Evolutionary conservation across 2,888 invertebrate genomes (phyloP).

Genomic region (Caenorhabditis panamensis): DNA sequence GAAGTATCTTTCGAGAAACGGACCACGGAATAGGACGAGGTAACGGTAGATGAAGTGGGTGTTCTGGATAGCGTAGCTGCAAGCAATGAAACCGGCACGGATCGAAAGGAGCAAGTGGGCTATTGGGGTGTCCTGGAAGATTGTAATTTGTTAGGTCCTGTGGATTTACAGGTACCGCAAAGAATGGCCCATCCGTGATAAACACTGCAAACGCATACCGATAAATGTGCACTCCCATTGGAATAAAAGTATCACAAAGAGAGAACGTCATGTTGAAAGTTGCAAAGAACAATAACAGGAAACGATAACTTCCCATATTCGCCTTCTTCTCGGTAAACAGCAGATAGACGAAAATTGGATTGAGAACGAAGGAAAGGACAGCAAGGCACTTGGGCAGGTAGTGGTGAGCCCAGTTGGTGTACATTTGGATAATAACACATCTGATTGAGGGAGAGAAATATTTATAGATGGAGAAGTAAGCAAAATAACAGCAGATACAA

Average conservation of each 20-base stretch:
- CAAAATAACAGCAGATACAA: no score
- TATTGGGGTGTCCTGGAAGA: constrained; percentile 2
- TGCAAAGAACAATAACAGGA: constrained; percentile 17
- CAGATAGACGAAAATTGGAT: constrained; percentile 23
- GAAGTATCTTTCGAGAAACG: constrained; percentile 5
- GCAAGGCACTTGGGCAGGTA: constrained; percentile 29
- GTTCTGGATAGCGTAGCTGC: constrained; percentile 20
- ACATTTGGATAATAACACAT: constrained; percentile 15
- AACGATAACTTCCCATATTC: constrained; percentile 15
- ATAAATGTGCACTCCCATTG: constrained; percentile 9
- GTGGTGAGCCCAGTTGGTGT: constrained; percentile 39
- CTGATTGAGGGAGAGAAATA: background rate
- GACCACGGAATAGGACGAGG: constrained; percentile 15
- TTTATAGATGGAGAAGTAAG: background rate
- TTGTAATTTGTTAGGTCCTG: no score
- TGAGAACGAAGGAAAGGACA: constrained; percentile 15
- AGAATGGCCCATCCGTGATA: constrained; percentile 37
- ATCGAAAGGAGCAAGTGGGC: background rate
- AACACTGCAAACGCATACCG: constrained; percentile 24
- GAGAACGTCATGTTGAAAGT: constrained; percentile 39
- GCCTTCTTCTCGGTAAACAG: constrained; percentile 14
- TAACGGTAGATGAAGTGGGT: constrained; percentile 26
- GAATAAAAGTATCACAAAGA: constrained; percentile 19
- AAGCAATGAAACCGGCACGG: constrained; percentile 17
- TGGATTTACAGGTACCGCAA: constrained; percentile 16